phyloP scores from a whole-genome alignment of 2,797 vertebrate species.

The Netta rufina region DNA sequence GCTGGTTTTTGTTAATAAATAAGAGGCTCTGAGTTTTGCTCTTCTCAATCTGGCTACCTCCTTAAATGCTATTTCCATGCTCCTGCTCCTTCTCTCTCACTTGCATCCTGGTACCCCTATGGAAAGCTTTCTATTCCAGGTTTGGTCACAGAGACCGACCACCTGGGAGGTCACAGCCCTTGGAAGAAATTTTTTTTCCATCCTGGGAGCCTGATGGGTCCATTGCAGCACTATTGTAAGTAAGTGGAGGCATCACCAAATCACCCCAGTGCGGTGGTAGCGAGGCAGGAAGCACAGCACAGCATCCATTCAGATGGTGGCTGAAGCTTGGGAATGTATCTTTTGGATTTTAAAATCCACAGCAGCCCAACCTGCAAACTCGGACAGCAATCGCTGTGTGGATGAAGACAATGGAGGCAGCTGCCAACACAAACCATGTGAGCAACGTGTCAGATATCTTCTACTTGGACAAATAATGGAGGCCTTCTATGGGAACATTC shows the following conservation, averaged over 20 bases:
- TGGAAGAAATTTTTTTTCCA: not conserved
- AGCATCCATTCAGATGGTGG: not conserved
- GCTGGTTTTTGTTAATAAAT: not conserved
- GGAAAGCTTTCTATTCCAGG: not conserved
- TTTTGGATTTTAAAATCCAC: not conserved
- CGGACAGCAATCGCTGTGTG: not conserved
- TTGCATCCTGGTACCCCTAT: not conserved
- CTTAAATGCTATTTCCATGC: not conserved
- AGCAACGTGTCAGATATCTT: not conserved
- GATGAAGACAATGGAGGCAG: not conserved
- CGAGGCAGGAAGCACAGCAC: not conserved
- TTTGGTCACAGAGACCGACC: fast-evolving
- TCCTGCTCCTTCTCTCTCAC: not conserved
- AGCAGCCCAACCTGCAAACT: not conserved
- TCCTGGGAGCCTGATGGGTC: not conserved
- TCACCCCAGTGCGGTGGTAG: fast-evolving
- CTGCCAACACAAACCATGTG: not conserved
- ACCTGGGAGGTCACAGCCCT: not conserved
- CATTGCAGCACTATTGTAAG: not conserved
- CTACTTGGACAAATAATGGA: not conserved
- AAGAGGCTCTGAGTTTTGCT: not conserved
- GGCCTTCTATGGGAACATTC: not conserved
- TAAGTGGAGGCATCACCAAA: not conserved
- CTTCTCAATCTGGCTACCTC: not conserved
- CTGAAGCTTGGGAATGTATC: not conserved